Conservation (phyloP, 2,113 vertebrate species). For the Leptocoma aspasia region DNA sequence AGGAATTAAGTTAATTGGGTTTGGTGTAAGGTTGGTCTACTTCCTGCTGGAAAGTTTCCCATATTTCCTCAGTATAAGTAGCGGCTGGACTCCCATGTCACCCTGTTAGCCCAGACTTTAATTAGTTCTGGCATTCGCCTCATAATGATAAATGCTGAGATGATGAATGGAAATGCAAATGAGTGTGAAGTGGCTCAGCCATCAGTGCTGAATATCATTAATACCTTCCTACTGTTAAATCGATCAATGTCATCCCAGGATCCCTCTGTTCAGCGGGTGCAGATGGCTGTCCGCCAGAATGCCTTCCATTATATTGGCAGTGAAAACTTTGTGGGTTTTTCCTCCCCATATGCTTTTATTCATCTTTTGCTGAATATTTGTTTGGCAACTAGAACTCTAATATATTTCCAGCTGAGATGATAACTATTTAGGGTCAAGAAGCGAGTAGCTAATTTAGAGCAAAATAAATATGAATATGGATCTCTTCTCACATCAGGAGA, state of each 20-base stretch:
- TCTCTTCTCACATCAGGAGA: background rate
- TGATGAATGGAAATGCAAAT: constrained; percentile 99
- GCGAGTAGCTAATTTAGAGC: constrained; percentile 76
- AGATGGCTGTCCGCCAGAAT: constrained; percentile 74
- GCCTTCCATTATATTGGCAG: constrained; percentile 70
- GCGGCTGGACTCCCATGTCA: constrained; percentile 82
- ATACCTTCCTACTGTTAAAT: constrained; percentile 92
- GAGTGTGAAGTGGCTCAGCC: constrained; percentile 87
- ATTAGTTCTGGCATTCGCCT: constrained; percentile 96
- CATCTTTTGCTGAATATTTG: constrained; percentile 78
- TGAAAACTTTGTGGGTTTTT: constrained; percentile 63
- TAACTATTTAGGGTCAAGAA: constrained; percentile 80
- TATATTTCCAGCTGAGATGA: constrained; percentile 81
- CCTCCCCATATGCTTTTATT: constrained; percentile 78
- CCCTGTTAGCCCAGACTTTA: constrained; percentile 93
- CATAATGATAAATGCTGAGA: constrained; percentile 91
- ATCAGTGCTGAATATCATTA: constrained; percentile 91
- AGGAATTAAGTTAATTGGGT: constrained; percentile 89
- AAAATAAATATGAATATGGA: constrained; percentile 70
- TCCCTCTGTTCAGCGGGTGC: constrained; percentile 77
- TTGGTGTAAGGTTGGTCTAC: constrained; percentile 84
- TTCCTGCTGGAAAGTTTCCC: constrained; percentile 84
- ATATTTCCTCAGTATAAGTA: constrained; percentile 75
- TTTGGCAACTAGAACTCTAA: constrained; percentile 78
- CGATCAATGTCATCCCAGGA: constrained; percentile 90